Percentiles rank a stretch among this genome's conserved stretches.
Evolutionary conservation across 2,888 invertebrate genomes (phyloP).

Genomic region (Thyatira batis): DNA sequence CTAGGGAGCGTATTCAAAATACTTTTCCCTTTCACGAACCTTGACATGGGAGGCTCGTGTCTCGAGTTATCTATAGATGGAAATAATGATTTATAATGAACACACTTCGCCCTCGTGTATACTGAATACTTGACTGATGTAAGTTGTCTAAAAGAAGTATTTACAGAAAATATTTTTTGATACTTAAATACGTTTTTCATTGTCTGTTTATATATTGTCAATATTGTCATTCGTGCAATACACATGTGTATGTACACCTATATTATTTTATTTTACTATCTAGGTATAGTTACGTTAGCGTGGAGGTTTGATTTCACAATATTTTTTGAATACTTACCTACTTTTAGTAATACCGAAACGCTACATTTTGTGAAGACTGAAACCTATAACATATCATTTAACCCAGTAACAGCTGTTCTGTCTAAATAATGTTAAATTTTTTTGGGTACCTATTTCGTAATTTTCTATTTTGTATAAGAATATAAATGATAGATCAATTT

Average conservation of each 20-base stretch:
- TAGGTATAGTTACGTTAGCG: not conserved
- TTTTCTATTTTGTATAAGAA: not conserved
- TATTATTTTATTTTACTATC: not conserved
- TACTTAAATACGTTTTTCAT: not conserved
- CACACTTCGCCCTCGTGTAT: too few relatives aligned
- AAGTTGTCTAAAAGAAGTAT: not conserved
- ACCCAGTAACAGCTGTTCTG: constrained; percentile 44
- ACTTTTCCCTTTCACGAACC: too few relatives aligned
- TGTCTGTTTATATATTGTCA: not conserved
- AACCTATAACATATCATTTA: constrained; percentile 67
- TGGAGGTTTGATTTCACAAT: not conserved
- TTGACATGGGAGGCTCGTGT: too few relatives aligned
- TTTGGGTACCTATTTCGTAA: not conserved
- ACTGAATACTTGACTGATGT: too few relatives aligned
- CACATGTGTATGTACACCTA: not conserved
- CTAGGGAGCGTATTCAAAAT: too few relatives aligned
- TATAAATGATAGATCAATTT: not conserved
- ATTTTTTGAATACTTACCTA: constrained; percentile 11
- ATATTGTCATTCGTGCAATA: not conserved
- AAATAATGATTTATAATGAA: too few relatives aligned
- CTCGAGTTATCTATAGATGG: not conserved
- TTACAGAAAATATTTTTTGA: not conserved
- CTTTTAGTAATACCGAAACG: constrained; percentile 34
- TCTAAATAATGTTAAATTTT: constrained; percentile 18
- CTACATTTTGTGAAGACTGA: constrained; percentile 67